Conservation (phyloP, 2,797 vertebrate genomes). For the Heterohyrax brucei region DNA sequence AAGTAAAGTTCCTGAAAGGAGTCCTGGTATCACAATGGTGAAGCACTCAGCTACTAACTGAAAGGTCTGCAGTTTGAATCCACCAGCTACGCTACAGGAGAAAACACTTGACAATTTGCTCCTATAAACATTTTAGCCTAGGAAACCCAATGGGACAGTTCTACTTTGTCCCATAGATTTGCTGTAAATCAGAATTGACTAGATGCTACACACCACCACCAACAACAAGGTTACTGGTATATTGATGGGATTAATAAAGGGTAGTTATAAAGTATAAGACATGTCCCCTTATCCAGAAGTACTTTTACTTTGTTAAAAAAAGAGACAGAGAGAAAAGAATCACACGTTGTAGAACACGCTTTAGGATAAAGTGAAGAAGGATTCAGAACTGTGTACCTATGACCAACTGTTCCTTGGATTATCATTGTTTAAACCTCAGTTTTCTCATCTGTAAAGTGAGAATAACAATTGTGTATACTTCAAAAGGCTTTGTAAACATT, state of each 20-base stretch:
- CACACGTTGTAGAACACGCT: not conserved
- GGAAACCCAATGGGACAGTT: too few species aligned
- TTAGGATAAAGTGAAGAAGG: not conserved
- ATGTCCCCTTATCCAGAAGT: not conserved
- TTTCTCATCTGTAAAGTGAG: conserved; percentile 6
- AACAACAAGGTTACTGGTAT: not conserved
- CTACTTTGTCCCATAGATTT: too few species aligned
- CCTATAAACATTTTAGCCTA: too few species aligned
- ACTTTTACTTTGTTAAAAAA: not conserved
- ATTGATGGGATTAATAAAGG: not conserved
- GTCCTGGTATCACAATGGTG: not conserved
- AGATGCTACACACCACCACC: too few species aligned
- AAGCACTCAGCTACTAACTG: not conserved
- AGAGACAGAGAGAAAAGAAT: not conserved
- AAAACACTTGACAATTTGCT: too few species aligned
- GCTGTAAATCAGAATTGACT: too few species aligned
- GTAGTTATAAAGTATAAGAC: not conserved
- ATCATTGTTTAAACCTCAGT: not conserved
- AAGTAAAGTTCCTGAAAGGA: not conserved
- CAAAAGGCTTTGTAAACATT: not conserved
- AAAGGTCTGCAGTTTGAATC: not conserved
- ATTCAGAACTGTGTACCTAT: not conserved
- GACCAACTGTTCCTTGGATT: not conserved
- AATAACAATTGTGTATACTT: not conserved
- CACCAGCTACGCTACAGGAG: too few species aligned